Evolutionary conservation across 2,888 invertebrate genomes (phyloP), one percentile per base, ranked within the genome.

Genomic region (Plebejus melissa): DNA sequence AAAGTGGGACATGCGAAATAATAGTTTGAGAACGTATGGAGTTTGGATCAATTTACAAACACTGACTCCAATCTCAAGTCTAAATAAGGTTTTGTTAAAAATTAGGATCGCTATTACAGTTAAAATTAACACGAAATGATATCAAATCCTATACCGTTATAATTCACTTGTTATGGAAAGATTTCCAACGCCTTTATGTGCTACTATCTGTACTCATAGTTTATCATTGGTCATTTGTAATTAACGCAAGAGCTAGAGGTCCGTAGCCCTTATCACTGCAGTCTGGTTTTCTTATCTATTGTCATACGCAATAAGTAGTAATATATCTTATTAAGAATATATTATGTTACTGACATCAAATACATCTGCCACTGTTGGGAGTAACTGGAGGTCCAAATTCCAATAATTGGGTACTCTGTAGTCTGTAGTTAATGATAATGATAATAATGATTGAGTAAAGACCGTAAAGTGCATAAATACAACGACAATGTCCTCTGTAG

Each of bases 151-250:
- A 22, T 22, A 9, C 41, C 7, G n/a, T 58, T 22, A 22, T 54
- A n/a, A n/a, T 54, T 4, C 1, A 16, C 54, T 13, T 16, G 54
- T 1, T 54, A 54, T 54, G 4, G 16, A 16, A 54, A 54, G 54
- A 54, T 54, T 54, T 28, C 28, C 9, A 60, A 60, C 28, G 60
- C 28, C 60, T 60, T 60, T 58, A 54, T 54, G 16, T 54, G 54
- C 16, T 54, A 58, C 0, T 58, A 22, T 60, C 22, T 60, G 2
- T 22, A 22, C 22, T 32, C 32, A 36, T 32, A 54, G 54, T 72
- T 72, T 72, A 72, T 72, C 72, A 28, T 11, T 72, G 54, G 72
- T 72, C 72, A 54, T 54, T 50, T 46, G 72, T 72, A 72, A 72
- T 54, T 46, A 54, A 72, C 7, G 54, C 54, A 22, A 46, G 65